These are phyloP conservation scores for Boloria selene DNA, from an alignment of 2,888 invertebrate species.

Conservation along the genomic window DNA sequence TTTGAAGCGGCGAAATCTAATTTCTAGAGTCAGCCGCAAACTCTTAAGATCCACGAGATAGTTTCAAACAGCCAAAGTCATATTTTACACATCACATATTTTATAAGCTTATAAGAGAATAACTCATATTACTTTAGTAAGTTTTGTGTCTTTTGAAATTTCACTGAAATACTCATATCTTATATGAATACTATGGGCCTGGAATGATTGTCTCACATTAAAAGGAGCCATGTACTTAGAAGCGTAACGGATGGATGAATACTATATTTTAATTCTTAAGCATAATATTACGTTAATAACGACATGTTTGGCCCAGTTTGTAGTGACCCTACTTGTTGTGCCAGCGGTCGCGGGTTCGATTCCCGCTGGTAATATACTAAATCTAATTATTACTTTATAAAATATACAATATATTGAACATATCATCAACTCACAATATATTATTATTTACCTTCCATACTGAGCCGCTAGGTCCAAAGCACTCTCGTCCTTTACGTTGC, in stretches of 20 bases:
- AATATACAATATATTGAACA: neutral
- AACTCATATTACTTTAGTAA: slow-evolving; percentile 3
- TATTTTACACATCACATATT: slow-evolving; percentile 17
- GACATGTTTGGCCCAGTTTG: too few relatives aligned
- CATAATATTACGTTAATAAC: too few relatives aligned
- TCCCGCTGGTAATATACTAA: too few relatives aligned
- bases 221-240: too few relatives aligned
- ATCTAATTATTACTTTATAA: neutral
- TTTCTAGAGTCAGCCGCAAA: slow-evolving; percentile 27
- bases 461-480: slow-evolving; percentile 97
- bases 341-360: too few relatives aligned
- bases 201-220: too few relatives aligned
- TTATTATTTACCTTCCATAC: slow-evolving; percentile 86
- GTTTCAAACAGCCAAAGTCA: slow-evolving; percentile 16
- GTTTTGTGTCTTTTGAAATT: neutral
- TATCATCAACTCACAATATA: neutral
- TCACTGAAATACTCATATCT: too few relatives aligned
- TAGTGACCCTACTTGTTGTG: too few relatives aligned
- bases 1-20: slow-evolving; percentile 33
- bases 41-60: slow-evolving; percentile 28
- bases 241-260: too few relatives aligned
- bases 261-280: too few relatives aligned
- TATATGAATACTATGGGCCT: too few relatives aligned
- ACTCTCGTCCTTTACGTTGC: slow-evolving; percentile 93
- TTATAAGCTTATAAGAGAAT: slow-evolving; percentile 19